Evolutionary conservation across 2,113 vertebrate genomes (phyloP), one percentile per base, ranked within the genome.

Genomic region (Gobius niger): DNA sequence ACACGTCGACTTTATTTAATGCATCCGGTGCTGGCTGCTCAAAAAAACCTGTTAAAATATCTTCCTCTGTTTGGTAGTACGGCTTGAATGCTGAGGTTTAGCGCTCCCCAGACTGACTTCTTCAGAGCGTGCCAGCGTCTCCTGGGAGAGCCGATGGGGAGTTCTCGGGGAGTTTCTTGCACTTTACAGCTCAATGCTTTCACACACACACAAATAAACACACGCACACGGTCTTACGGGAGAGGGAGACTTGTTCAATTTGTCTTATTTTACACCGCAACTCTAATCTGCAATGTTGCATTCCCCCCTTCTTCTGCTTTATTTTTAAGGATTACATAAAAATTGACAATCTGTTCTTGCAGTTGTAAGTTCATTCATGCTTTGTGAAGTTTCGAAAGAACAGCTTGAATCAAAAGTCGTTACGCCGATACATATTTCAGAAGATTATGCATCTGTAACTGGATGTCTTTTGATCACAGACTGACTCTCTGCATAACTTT

Each of bases 161-260:
- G 69, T 77, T 85, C 61, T 63, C 69, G 73, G 82, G 73, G 61
- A 78, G 67, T 50, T 78, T 80, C 78, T 1, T 14, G 73, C 76
- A 63, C 67, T 85, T 65, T 83, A 68, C 71, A 70, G 79, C 68
- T 83, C 73, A 82, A 67, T 74, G 71, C 70, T 42, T 15, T 14
- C 24, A 34, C 24, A 34, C 24, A 24, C 24, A 34, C 24, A 3
- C 24, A 34, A 34, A 34, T 34, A 34, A 34, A 34, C 24, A 34
- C 24, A 34, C 24, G 24, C 1, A 4, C 24, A n/a, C n/a, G n/a
- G 44, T 77, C 76, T 82, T 70, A 82, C 56, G 65, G 0, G 10
- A 80, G 82, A 80, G 82, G 77, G 82, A 68, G 76, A 78, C 71
- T 76, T 66, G 70, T 77, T 87, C 69, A 70, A 67, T 86, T 77